Base-by-base conservation (phyloP, 2,113 vertebrate species). In the Rhodinocichla rosea region DNA sequence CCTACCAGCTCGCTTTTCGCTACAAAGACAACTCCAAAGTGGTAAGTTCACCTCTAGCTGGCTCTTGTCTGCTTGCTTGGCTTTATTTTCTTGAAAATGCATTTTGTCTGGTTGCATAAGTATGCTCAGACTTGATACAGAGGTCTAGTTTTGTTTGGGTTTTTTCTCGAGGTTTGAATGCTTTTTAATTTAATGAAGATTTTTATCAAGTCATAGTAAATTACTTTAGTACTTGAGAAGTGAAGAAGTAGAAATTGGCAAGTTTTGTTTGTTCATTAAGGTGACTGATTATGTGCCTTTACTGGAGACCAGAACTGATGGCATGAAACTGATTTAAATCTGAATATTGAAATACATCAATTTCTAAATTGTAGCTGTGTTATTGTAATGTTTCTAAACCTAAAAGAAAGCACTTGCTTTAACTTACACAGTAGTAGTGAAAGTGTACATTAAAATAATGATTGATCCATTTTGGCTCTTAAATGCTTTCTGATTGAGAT, bases 1-100 rank as follows among this genome's bases (percentile, higher is more conserved):
- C 99, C 7, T 99, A 99, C 97, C 99, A 99, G 96, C 98, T 99
- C 40, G 99, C 99, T 56, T 99, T 99, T 90, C 98, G 99, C 96
- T 99, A 99, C 97, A 99, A 99, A 89, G 99, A 99, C 20, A 99
- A 99, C 96, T 98, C 99, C n/a, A 99, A 98, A 96, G 93, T 97
- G 96, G 99, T 99, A 87, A 88, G 98, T 96, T 67, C 56, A 81
- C 40, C 14, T 79, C 59, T 10, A 3, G 7, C 13, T 57, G 27
- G 45, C 47, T 88, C 44, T 30, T 13, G 11, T 20, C 1, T 9
- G 11, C 11, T 64, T 71, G 10, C 14, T 57, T n/a, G 7, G 5
- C 40, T 32, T 47, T 33, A 2, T 27, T 53, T 65, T 11, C 35
- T 70, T 47, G 20, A 79, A 91, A 70, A 32, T 60, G 4, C 1